Conservation (phyloP, 2,113 vertebrate species). For the Lophochroa leadbeateri region DNA sequence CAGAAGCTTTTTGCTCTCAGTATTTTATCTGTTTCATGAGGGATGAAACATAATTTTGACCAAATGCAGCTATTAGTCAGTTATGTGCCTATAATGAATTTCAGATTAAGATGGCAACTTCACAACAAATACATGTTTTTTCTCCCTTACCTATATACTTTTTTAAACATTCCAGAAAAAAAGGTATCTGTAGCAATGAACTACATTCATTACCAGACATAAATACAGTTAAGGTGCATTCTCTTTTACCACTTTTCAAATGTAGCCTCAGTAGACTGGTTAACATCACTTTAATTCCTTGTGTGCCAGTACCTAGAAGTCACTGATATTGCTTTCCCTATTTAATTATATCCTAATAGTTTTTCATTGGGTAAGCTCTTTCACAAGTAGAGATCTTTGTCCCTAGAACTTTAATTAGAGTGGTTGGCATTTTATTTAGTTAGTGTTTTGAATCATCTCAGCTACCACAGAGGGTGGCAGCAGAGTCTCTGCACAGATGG, state of each 20-base stretch:
- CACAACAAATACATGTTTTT: neutral
- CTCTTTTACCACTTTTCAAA: neutral
- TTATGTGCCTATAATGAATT: neutral
- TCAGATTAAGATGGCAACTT: neutral
- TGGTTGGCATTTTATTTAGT: neutral
- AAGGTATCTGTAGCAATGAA: neutral
- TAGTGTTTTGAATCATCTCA: neutral
- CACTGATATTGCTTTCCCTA: neutral
- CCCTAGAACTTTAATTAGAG: neutral
- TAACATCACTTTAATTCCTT: neutral
- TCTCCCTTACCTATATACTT: neutral
- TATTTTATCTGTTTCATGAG: neutral
- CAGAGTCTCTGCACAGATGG: neutral
- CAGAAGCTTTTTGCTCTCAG: neutral
- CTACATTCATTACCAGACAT: neutral
- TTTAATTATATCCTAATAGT: neutral
- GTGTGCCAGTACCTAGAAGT: neutral
- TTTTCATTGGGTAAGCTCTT: neutral
- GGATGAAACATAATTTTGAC: neutral
- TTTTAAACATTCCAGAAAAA: neutral
- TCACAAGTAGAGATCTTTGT: neutral
- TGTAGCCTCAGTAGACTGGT: neutral
- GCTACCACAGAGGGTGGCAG: slow-evolving; percentile 13
- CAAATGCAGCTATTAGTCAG: neutral
- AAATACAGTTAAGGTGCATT: neutral